These are phyloP conservation scores for Palloptera scutellata DNA, from an alignment of 2,888 invertebrate species.

Conservation along the genomic window DNA sequence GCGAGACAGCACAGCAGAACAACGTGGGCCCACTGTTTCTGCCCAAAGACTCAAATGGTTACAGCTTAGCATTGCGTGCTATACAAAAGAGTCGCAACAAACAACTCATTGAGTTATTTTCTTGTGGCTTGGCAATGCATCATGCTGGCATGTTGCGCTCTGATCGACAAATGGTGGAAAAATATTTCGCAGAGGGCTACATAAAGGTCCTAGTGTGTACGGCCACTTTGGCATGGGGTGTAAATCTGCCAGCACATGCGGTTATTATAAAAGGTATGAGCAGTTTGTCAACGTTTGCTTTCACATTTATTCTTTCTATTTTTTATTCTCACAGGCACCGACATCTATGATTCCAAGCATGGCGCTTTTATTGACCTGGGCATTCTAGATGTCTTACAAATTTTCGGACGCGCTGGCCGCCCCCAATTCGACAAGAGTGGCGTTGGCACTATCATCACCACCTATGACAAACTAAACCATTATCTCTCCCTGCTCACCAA, in stretches of 20 bases:
- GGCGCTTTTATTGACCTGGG: conserved; percentile 94
- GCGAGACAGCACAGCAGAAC: conserved; percentile 81
- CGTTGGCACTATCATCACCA: conserved; percentile 94
- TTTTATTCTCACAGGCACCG: conserved; percentile 68
- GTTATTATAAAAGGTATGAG: conserved; percentile 71
- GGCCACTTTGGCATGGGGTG: conserved; percentile 99
- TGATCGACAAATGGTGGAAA: conserved; percentile 89
- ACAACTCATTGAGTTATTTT: conserved; percentile 83
- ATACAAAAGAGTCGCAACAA: conserved; percentile 81
- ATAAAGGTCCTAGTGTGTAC: conserved; percentile 94
- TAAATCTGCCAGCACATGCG: conserved; percentile 98
- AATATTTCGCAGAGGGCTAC: conserved; percentile 86
- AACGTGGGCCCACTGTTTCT: conserved; percentile 76
- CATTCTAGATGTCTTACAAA: conserved; percentile 96
- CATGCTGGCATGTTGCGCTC: conserved; percentile 94
- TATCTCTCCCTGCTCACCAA: conserved; percentile 94
- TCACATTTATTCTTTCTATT: background rate
- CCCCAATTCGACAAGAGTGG: conserved; percentile 97
- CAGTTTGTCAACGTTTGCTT: background rate
- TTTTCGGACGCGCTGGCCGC: conserved; percentile 97
- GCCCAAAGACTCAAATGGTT: conserved; percentile 71
- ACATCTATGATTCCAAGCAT: conserved; percentile 95
- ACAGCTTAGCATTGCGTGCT: conserved; percentile 74
- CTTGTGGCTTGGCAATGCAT: conserved; percentile 90
- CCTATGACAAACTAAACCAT: conserved; percentile 89